Evolutionary conservation across 2,888 invertebrate species (phyloP).

Genomic region (Cheilosia grossa): DNA sequence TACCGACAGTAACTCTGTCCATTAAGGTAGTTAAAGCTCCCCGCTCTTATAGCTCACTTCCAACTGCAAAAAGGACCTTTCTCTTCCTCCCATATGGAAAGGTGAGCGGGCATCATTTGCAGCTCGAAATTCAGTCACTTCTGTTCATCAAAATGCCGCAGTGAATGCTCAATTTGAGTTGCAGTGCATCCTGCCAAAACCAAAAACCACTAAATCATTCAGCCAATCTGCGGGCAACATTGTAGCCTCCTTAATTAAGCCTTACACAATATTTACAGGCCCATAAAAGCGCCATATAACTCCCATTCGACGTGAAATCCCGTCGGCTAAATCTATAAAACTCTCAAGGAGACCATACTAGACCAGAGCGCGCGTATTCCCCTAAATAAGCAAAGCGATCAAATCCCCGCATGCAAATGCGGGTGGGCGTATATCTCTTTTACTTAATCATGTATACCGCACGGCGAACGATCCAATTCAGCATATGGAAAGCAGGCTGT

Average conservation of each 20-base stretch:
- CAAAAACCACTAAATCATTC: conserved; percentile 1
- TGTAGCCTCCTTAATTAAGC: conserved; percentile 42
- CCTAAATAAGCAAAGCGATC: conserved; percentile 18
- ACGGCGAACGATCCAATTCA: conserved; percentile 38
- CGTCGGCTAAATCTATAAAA: conserved; percentile 42
- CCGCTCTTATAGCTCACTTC: too few species aligned
- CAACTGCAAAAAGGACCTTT: too few species aligned
- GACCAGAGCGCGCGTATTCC: conserved; percentile 1
- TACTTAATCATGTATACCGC: conserved; percentile 39
- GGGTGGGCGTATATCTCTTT: conserved; percentile 58
- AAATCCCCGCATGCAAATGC: conserved; percentile 1
- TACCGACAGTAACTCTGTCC: too few species aligned
- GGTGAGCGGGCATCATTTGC: too few species aligned
- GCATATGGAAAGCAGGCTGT: conserved; percentile 64
- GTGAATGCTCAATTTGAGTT: neutral
- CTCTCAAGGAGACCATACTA: conserved; percentile 9
- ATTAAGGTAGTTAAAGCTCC: too few species aligned
- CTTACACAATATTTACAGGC: conserved; percentile 31
- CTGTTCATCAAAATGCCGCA: neutral
- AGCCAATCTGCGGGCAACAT: conserved; percentile 17
- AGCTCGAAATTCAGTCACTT: neutral
- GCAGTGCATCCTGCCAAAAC: neutral
- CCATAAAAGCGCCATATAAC: conserved; percentile 33
- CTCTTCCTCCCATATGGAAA: too few species aligned
- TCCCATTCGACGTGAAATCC: conserved; percentile 32